Evolutionary conservation across 1,140 invertebrate genomes (phyloP), one percentile per base, ranked within the genome.

Genomic region (Pseudoatta argentina): DNA sequence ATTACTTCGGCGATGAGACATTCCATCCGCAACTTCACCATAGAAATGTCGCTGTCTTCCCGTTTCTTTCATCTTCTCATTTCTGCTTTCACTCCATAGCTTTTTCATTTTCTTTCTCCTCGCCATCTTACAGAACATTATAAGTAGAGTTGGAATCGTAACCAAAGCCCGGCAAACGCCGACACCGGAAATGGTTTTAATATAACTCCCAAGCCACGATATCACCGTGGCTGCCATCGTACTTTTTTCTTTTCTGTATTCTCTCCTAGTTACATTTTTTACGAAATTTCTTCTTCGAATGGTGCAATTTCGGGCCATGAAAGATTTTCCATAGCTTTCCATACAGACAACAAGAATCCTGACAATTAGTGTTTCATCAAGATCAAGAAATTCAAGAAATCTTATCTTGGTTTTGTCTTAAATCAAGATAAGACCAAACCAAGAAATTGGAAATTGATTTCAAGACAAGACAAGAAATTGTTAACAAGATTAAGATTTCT

Each of bases 151-250:
- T 24, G n/a, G 34, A 61, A 77, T 39, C 57, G 44, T 79, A 57
- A 81, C 24, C 81, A 88, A 83, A 86, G 86, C 86, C 51, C 44
- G 34, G 39, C 67, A 82, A 87, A 87, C 67, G 66, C 53, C 73
- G 77, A 16, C 57, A 77, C 69, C 21, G 88, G 88, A 89, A 89
- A 89, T 85, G 66, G 87, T 44, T 88, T 89, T 89, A 87, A 90
- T 89, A 90, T 79, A 89, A 86, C 64, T 90, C 27, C 34, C 57
- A 61, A 59, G 39, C 6, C 12, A 16, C 14, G 21, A 53, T 27
- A 69, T 5, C 27, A n/a, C 27, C 27, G 10, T 39, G 14, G 39
- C 1, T 53, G 53, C 18, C 39, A 16, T 21, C 39, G 2, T 57
- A 24, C 51, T 30, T 27, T 59, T 44, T 48, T 77, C 51, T 27